A percentile compares a stretch with the other conserved stretches of the same genome.
phyloP scores from a whole-genome alignment of 2,888 invertebrate species.

The Drosophila lutescens region DNA sequence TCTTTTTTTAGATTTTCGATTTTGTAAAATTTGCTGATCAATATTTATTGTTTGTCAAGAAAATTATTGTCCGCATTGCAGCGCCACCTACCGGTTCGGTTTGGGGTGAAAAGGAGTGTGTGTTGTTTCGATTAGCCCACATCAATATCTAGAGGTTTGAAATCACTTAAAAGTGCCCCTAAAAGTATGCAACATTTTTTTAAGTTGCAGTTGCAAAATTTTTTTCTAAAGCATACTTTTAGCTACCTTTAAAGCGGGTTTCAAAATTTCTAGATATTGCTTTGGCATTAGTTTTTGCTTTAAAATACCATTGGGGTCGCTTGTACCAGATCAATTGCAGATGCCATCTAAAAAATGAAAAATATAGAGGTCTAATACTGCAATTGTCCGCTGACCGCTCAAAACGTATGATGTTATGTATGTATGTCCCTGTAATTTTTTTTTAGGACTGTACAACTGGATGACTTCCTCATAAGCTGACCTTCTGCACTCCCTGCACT shows the following conservation, averaged over 20 bases:
- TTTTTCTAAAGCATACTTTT: not conserved
- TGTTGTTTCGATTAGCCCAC: not conserved
- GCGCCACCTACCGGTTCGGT: conserved; percentile 4
- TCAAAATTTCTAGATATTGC: not conserved
- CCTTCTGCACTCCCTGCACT: not conserved
- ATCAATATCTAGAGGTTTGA: not conserved
- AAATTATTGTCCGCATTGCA: conserved; percentile 55
- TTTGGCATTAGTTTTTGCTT: not conserved
- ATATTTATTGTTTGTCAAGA: conserved; percentile 9
- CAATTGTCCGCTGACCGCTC: not conserved
- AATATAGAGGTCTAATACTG: not conserved
- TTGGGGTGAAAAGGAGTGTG: not conserved
- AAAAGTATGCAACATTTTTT: not conserved
- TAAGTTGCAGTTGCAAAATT: too few species aligned
- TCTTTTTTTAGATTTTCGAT: conserved; percentile 10
- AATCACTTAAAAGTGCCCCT: not conserved
- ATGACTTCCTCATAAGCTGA: not conserved
- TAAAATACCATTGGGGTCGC: not conserved
- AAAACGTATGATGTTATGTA: not conserved
- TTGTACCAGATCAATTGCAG: not conserved
- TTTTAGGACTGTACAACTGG: not conserved
- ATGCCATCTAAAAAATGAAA: not conserved
- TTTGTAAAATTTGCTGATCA: conserved; percentile 15
- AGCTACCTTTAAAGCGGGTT: not conserved
- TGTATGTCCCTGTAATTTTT: not conserved